Base-by-base conservation (phyloP, 2,888 invertebrate species). In the Parnassius mnemosyne region DNA sequence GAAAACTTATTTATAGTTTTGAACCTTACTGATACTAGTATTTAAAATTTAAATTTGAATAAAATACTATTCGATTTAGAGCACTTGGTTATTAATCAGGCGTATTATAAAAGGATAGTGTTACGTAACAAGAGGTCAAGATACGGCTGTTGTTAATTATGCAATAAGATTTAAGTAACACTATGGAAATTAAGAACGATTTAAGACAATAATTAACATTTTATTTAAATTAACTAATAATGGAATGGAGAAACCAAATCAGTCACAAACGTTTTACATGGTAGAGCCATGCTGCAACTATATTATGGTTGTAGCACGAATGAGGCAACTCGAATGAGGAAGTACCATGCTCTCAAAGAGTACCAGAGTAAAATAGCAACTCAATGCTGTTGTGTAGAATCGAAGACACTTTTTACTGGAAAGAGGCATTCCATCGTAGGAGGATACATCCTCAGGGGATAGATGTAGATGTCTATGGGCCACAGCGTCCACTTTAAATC, bases 91-190 rank as follows among this genome's bases (percentile, higher is more conserved):
- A 42, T 51, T 57, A 20, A 51, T 51, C 16, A 11, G 42, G 16
- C 13, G 16, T 57, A 12, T 7, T 43, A 43, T 43, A 50, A 57
- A 57, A 52, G 46, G 34, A 58, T 52, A 52, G 44, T 43, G 12
- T 34, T 58, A 52, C 3, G 52, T 52, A 44, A 57, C 25, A 55
- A 50, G 56, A 47, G 34, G 13, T 34, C 9, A 47, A 13, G 42
- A 57, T 16, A 13, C 50, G 41, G 25, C 12, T 49, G 13, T 53
- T 57, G 34, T 9, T 49, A 49, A 56, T 25, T 55, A 5, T 7
- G 25, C 25, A 47, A 34, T 13, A 41, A 3, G 10, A 25, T 34
- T 46, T 56, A n/a, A 49, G 50, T 42, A 41, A 57, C 16, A 16
- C 13, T 42, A 10, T 16, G 34, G 9, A 41, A 41, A 57, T 57